Evolutionary conservation across 2,888 invertebrate species (phyloP), one percentile per base, ranked within the genome.

Genomic region (Lottia gigantea): DNA sequence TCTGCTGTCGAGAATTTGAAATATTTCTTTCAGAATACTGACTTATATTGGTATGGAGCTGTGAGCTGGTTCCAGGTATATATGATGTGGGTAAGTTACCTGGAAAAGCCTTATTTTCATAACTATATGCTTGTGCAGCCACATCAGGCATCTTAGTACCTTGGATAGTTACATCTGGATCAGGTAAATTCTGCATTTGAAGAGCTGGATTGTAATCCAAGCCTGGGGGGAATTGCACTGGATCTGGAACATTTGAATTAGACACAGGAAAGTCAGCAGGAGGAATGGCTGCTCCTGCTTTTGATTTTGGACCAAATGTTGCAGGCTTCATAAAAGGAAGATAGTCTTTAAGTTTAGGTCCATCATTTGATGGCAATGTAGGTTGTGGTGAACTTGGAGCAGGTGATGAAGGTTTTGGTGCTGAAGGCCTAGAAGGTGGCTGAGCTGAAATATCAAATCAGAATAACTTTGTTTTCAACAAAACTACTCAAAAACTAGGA

Each of bases 301-400:
- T 75, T 12, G 65, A 25, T 62, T 80, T 81, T 67, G 81, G 83
- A 8, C 88, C 88, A 81, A 86, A 88, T 26, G 85, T 86, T 66
- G 80, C 81, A 40, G 88, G 86, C 76, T 93, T 93, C 92, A 94
- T 93, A 71, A 92, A 93, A 0, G 95, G 94, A 68, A 97, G 89
- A 87, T 94, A 97, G 89, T 97, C 97, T 85, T 95, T 95, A 47
- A 97, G 90, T 85, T 95, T 96, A 23, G 94, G 92, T 0, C 92
- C 85, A 71, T 85, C 85, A 79, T 84, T 83, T 31, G 78, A 76
- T 45, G 80, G 76, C 15, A 78, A 68, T 12, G 76, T 31, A 11
- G 72, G 68, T 16, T 74, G 74, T 16, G 70, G 62, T 26, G 67
- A 46, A 16, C 64, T 31, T 16, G 70, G 49, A 15, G 68, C 47